phyloP scores from a whole-genome alignment of 2,113 vertebrate genomes.

The Myrmecobius fasciatus region DNA sequence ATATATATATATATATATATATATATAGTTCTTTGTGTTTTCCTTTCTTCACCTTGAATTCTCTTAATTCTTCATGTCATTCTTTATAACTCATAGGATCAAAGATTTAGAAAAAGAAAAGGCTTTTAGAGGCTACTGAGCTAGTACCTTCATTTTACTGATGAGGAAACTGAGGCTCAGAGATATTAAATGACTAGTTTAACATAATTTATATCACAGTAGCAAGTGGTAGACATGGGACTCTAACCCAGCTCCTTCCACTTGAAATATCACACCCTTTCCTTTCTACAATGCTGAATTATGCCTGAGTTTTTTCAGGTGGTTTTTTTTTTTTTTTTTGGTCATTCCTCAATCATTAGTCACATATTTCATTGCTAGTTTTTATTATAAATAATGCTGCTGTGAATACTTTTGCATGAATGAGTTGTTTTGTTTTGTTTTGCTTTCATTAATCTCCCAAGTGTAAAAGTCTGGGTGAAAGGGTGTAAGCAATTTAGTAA shows the following conservation, averaged over 20 bases:
- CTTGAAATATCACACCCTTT: neutral
- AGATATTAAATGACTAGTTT: neutral
- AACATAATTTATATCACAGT: neutral
- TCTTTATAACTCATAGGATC: neutral
- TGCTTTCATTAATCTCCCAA: neutral
- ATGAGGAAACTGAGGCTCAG: neutral
- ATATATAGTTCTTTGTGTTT: neutral
- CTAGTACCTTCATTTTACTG: neutral
- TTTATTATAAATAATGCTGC: neutral
- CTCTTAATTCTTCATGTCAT: neutral
- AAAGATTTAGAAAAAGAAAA: neutral
- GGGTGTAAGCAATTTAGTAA: neutral
- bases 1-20: too few relatives aligned
- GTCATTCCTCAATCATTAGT: neutral
- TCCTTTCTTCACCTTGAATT: neutral
- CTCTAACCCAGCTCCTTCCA: neutral
- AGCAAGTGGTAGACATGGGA: neutral
- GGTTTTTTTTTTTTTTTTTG: neutral
- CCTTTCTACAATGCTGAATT: neutral
- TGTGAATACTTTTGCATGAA: neutral
- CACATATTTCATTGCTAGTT: neutral
- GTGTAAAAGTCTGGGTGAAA: conserved; percentile 1
- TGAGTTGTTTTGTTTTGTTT: neutral
- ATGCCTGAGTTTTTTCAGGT: neutral
- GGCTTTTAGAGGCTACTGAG: neutral